phyloP scores from a whole-genome alignment of 1,140 invertebrate species.

The Melitaea cinxia region DNA sequence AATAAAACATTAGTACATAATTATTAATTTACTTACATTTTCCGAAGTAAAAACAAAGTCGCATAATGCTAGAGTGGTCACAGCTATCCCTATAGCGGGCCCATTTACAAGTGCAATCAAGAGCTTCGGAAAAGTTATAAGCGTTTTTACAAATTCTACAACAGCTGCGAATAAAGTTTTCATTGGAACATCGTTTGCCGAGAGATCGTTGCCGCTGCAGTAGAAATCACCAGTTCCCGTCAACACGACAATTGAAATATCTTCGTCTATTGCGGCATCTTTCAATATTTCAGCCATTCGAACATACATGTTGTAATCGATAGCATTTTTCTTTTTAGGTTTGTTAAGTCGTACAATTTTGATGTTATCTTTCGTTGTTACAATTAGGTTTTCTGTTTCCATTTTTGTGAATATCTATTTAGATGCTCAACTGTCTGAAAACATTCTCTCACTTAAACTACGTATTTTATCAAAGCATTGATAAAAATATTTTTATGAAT shows the following conservation, averaged over 20 bases:
- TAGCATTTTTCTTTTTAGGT: conserved; percentile 90
- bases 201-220: conserved; percentile 94
- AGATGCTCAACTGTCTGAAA: neutral
- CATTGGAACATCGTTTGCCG: conserved; percentile 31
- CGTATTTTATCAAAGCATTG: too few relatives aligned
- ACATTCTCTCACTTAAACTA: neutral
- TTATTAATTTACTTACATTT: conserved; percentile 52
- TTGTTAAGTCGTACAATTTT: conserved; percentile 87
- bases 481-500: too few relatives aligned
- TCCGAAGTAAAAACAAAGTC: conserved; percentile 93
- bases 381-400: conserved; percentile 50
- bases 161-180: conserved; percentile 37
- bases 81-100: conserved; percentile 95
- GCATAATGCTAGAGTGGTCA: conserved; percentile 91
- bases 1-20: conserved; percentile 3
- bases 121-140: conserved; percentile 95
- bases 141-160: conserved; percentile 86
- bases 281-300: conserved; percentile 85
- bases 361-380: conserved; percentile 55
- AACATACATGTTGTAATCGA: conserved; percentile 87
- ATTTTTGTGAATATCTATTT: conserved; percentile 17
- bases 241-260: conserved; percentile 85
- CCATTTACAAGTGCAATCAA: conserved; percentile 95
- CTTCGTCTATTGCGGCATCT: conserved; percentile 85
- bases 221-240: conserved; percentile 92